phyloP scores from a whole-genome alignment of 2,888 invertebrate genomes.

The Pantelozetes paolii region DNA sequence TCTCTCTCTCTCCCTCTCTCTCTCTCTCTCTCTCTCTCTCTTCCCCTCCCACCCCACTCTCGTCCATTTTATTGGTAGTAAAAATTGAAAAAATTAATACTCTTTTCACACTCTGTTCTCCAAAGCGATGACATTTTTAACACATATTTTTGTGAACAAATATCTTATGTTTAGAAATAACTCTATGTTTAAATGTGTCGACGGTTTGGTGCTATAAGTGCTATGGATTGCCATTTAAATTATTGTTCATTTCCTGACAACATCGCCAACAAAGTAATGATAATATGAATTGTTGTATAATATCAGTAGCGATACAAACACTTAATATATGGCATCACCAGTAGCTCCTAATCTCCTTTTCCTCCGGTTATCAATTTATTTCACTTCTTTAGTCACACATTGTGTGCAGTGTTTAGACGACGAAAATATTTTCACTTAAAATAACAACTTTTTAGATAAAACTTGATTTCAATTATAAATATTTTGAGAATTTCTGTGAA shows the following conservation, averaged over 20 bases:
- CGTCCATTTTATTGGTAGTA: no score
- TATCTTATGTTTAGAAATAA: not conserved
- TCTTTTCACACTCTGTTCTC: not conserved
- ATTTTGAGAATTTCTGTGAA: no score
- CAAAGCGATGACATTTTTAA: not conserved
- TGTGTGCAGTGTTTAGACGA: not conserved
- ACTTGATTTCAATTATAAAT: not conserved
- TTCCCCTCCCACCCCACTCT: no score
- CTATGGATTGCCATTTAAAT: not conserved
- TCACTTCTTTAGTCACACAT: not conserved
- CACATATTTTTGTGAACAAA: not conserved
- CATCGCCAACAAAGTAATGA: slow-evolving; percentile 17
- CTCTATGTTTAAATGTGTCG: not conserved
- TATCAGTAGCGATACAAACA: slow-evolving; percentile 4
- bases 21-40: no score
- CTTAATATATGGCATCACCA: not conserved
- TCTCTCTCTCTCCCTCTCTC: no score
- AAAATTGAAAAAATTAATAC: not conserved
- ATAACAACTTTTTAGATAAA: not conserved
- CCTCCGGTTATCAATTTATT: slow-evolving; percentile 2
- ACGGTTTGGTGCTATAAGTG: not conserved
- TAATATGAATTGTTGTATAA: slow-evolving; percentile 12
- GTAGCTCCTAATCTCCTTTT: no score
- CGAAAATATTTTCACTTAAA: not conserved
- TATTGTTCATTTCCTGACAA: slow-evolving; percentile 10